Conservation (phyloP, 2,888 invertebrate genomes). For the Phyllotreta cruciferae region DNA sequence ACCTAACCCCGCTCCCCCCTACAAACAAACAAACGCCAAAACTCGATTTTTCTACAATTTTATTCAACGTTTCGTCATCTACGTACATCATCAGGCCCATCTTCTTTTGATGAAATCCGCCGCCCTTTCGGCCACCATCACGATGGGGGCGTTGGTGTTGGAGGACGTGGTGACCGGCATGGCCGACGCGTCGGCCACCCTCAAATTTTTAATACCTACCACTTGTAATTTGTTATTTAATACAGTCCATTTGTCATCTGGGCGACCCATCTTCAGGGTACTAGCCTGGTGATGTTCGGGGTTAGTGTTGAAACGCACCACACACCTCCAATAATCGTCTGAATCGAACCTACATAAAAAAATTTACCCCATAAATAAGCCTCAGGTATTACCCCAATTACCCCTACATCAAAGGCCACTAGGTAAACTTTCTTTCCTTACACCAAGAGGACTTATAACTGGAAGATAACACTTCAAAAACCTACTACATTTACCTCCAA, state of each 20-base stretch:
- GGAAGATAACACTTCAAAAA: too few species aligned
- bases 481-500: too few species aligned
- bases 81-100: background rate
- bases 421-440: too few species aligned
- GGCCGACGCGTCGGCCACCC: constrained; percentile 42
- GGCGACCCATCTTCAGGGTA: constrained; percentile 78
- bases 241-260: constrained; percentile 71
- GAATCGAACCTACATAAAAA: constrained; percentile 55
- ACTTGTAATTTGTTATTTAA: constrained; percentile 39
- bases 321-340: constrained; percentile 75
- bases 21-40: background rate
- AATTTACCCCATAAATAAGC: background rate
- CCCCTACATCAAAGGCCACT: too few species aligned
- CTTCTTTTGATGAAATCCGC: constrained; percentile 36
- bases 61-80: too few species aligned
- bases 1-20: too few species aligned
- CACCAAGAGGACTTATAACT: too few species aligned
- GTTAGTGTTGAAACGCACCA: constrained; percentile 69
- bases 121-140: constrained; percentile 43
- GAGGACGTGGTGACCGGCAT: constrained; percentile 38
- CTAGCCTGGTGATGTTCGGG: constrained; percentile 81
- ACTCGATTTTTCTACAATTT: too few species aligned
- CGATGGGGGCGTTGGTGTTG: constrained; percentile 40
- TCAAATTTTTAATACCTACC: constrained; percentile 39
- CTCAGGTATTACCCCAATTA: background rate